Conservation (phyloP, 2,113 vertebrate species). For the Eupsittula cactorum region DNA sequence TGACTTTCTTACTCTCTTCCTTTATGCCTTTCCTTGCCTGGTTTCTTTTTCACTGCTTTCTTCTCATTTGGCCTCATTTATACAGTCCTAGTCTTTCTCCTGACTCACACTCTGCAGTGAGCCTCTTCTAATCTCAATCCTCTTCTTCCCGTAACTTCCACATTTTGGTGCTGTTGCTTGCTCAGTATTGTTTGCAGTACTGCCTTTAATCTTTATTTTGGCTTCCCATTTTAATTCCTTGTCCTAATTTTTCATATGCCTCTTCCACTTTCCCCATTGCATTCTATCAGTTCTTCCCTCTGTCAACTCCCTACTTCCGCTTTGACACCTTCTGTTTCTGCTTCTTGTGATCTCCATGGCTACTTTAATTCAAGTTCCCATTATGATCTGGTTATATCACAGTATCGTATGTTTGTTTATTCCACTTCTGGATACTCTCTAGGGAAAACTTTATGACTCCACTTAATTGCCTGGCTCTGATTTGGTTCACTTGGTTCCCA, state of each 20-base stretch:
- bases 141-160: not conserved
- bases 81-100: not conserved
- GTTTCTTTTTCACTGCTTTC: not conserved
- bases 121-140: not conserved
- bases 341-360: not conserved
- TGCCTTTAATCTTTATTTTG: not conserved
- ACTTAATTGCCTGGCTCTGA: not conserved
- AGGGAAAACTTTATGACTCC: not conserved
- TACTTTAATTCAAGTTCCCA: not conserved
- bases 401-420: not conserved
- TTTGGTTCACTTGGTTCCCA: not conserved
- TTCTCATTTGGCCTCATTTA: not conserved
- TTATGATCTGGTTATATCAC: not conserved
- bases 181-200: not conserved
- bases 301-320: not conserved
- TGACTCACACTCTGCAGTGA: not conserved
- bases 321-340: not conserved
- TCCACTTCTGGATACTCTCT: not conserved
- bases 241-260: not conserved
- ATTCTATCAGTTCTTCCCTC: not conserved
- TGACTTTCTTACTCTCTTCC: not conserved
- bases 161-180: fast-evolving
- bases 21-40: not conserved
- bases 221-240: not conserved
- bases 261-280: not conserved